Percentiles rank a stretch among this genome's conserved stretches.
Evolutionary conservation across 2,113 vertebrate species (phyloP).

Genomic region (Menura novaehollandiae): DNA sequence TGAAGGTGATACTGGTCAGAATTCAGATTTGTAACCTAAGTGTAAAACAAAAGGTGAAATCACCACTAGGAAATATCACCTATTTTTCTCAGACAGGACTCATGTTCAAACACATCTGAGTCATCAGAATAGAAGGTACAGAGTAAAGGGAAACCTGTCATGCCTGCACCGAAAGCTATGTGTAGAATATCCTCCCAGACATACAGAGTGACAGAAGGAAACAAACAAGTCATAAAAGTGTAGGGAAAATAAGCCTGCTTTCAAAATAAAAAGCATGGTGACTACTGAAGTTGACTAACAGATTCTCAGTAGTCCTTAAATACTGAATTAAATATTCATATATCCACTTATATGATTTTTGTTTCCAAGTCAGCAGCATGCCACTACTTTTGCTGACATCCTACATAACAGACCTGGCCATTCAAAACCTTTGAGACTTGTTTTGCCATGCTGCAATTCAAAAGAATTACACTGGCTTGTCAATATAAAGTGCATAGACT

Average conservation of each 20-base stretch:
- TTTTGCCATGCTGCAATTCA: not conserved
- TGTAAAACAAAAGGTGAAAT: not conserved
- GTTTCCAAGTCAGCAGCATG: not conserved
- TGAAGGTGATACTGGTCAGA: not conserved
- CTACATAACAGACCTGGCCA: not conserved
- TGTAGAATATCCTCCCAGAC: not conserved
- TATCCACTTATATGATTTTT: not conserved
- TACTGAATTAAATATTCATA: not conserved
- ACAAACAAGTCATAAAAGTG: not conserved
- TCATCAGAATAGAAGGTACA: not conserved
- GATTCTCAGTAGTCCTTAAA: not conserved
- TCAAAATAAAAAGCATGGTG: not conserved
- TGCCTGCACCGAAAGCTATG: not conserved
- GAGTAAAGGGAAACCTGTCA: not conserved
- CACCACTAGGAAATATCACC: not conserved
- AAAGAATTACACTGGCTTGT: fast-evolving
- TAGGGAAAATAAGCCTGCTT: not conserved
- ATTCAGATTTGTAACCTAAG: not conserved
- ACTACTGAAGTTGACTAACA: not conserved
- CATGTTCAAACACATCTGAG: not conserved
- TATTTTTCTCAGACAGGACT: not conserved
- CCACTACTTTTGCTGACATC: not conserved
- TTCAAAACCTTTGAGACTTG: not conserved
- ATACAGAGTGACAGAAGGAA: not conserved
- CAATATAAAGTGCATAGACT: not conserved